Evolutionary conservation across 2,113 vertebrate genomes (phyloP), one percentile per base, ranked within the genome.

Genomic region (Syngnathus typhle): DNA sequence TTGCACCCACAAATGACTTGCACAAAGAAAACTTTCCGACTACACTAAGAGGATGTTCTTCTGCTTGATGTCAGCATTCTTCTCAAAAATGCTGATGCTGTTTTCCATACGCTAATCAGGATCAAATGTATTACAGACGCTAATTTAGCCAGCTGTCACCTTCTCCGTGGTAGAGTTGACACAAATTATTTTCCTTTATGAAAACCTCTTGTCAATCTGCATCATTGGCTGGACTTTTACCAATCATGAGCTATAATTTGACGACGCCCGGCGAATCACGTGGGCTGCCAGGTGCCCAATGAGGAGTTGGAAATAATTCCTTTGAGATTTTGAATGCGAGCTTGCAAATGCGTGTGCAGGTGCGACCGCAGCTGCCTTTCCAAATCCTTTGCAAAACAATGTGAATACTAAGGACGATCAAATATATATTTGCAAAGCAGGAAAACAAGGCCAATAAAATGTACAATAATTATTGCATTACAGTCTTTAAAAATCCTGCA

Each of bases 251-350:
- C 51, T 79, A 68, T 84, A 89, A 69, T 78, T 81, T 89, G 89
- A 84, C 86, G 88, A 89, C 85, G 89, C 78, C 79, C 82, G 84
- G 75, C 85, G 85, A 81, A 75, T 88, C 79, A 74, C 73, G 85
- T 85, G 66, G 90, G 91, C 88, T 92, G 93, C 90, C 90, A 93
- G 91, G 91, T 92, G 85, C 84, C 90, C 91, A 91, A 93, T 94
- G 89, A 93, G 88, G 92, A 91, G 81, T 80, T 91, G 92, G 89
- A 93, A 92, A 93, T 89, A 88, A 88, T 84, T 76, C 80, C 87
- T 91, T 85, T 74, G 82, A 85, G 87, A 93, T 90, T 86, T 85
- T 88, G 91, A 93, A 91, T 90, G 88, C 89, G 90, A 92, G 89
- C 86, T 94, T 94, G 88, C 90, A 92, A 88, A 87, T 86, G 91